phyloP scores from a whole-genome alignment of 2,888 invertebrate species.

The Aspidiotus destructor region DNA sequence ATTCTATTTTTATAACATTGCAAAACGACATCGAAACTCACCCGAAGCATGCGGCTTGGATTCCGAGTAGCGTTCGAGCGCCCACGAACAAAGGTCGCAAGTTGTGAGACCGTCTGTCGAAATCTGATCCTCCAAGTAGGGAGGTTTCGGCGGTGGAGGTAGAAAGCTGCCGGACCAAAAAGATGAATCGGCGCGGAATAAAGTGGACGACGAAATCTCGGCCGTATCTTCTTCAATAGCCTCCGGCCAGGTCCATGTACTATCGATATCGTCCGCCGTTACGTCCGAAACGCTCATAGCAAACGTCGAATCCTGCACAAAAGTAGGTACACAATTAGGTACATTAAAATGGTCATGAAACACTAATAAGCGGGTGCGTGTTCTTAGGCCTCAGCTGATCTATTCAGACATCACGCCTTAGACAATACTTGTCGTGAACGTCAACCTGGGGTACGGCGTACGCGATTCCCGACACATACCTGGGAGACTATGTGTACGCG shows the following conservation, averaged over 20 bases:
- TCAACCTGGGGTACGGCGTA: too few species aligned
- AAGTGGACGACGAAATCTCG: slow-evolving; percentile 20
- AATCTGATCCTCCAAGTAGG: slow-evolving; percentile 37
- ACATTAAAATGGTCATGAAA: too few species aligned
- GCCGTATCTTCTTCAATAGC: slow-evolving; percentile 29
- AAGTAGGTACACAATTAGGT: too few species aligned
- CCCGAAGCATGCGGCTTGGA: slow-evolving; percentile 21
- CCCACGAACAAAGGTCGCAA: slow-evolving; percentile 65
- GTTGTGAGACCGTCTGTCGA: slow-evolving; percentile 58
- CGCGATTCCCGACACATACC: too few species aligned
- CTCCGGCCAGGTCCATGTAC: slow-evolving; percentile 29
- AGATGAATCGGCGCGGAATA: slow-evolving; percentile 24
- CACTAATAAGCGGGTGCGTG: too few species aligned
- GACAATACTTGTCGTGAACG: too few species aligned
- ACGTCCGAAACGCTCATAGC: slow-evolving; percentile 30
- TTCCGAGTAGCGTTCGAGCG: slow-evolving; percentile 39
- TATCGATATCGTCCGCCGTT: slow-evolving; percentile 14
- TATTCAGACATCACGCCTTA: too few species aligned
- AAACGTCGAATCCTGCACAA: slow-evolving; percentile 6
- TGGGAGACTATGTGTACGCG: too few species aligned
- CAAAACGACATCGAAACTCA: slow-evolving; percentile 7
- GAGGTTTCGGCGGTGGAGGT: slow-evolving; percentile 36
- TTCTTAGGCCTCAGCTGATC: too few species aligned
- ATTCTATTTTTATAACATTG: neutral
- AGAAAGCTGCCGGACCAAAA: slow-evolving; percentile 33